Evolutionary conservation across 2,888 invertebrate species (phyloP).

Genomic region (Tryphoninae sp.): DNA sequence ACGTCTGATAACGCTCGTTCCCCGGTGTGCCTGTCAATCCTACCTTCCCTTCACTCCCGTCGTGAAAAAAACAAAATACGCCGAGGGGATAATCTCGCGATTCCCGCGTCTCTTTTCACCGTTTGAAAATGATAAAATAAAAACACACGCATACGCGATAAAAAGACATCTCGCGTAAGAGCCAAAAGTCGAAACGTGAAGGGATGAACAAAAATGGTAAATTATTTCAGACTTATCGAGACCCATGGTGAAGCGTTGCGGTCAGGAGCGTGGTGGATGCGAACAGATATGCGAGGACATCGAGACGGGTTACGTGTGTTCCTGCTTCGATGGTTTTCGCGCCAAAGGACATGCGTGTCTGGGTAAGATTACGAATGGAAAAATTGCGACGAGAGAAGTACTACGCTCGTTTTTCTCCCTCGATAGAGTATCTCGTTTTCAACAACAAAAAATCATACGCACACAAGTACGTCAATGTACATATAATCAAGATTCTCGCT

Average conservation of each 20-base stretch:
- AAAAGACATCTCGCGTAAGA: slow-evolving; percentile 11
- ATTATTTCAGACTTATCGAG: slow-evolving; percentile 58
- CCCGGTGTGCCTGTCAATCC: slow-evolving; percentile 22
- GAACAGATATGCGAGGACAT: slow-evolving; percentile 82
- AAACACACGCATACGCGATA: slow-evolving; percentile 2
- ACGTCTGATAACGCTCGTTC: slow-evolving; percentile 51
- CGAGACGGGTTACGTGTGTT: slow-evolving; percentile 79
- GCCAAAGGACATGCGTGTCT: slow-evolving; percentile 78
- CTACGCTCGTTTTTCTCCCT: neutral
- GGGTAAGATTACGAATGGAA: slow-evolving; percentile 74
- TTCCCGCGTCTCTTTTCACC: neutral
- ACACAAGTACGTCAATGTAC: neutral
- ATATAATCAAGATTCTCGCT: slow-evolving; percentile 27
- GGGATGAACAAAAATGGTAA: neutral
- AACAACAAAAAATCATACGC: neutral
- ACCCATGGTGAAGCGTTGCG: slow-evolving; percentile 75
- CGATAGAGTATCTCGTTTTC: neutral
- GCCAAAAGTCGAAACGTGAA: neutral
- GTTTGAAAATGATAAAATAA: neutral
- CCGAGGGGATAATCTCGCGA: neutral
- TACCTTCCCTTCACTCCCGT: neutral
- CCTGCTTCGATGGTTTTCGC: slow-evolving; percentile 82
- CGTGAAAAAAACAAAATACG: neutral
- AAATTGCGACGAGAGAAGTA: neutral
- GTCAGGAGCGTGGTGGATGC: slow-evolving; percentile 81